Evolutionary conservation across 2,888 invertebrate species (phyloP).

Genomic region (Melieria picta): DNA sequence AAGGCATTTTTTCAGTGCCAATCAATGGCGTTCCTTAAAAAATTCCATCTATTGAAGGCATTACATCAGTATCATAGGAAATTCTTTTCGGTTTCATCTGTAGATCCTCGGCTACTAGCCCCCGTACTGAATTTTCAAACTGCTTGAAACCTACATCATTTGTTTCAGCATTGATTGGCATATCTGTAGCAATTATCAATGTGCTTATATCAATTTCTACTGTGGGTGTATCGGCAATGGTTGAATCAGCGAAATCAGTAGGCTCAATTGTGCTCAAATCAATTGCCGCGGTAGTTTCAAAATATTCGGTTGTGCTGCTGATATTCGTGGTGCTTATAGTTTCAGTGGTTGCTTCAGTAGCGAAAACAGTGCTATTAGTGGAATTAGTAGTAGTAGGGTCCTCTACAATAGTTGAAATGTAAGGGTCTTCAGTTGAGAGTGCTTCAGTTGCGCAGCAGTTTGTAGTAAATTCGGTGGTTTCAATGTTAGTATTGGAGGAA

Average conservation of each 20-base stretch:
- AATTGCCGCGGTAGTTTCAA: neutral
- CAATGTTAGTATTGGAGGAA: neutral
- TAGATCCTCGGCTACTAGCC: neutral
- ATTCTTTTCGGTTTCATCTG: slow-evolving; percentile 5
- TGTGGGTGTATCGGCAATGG: neutral
- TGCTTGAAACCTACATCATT: neutral
- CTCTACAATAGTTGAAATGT: neutral
- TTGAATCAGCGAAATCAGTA: neutral
- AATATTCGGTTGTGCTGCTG: too few species aligned
- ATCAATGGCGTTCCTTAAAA: neutral
- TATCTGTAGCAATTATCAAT: neutral
- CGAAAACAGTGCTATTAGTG: neutral
- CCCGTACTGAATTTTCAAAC: neutral
- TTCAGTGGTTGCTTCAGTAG: neutral
- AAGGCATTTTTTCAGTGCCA: neutral
- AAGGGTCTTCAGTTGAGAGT: neutral
- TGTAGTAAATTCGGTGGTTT: neutral
- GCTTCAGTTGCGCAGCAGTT: neutral
- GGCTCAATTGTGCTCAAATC: neutral
- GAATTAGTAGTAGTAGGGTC: neutral
- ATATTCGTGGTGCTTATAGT: neutral
- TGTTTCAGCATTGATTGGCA: neutral
- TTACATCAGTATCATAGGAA: slow-evolving; percentile 29
- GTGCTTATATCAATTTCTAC: neutral
- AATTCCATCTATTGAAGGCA: slow-evolving; percentile 27